A percentile compares a stretch with the other conserved stretches of the same genome.
Evolutionary conservation across 2,797 vertebrate genomes (phyloP).

Genomic region (Semaprochilodus insignis): DNA sequence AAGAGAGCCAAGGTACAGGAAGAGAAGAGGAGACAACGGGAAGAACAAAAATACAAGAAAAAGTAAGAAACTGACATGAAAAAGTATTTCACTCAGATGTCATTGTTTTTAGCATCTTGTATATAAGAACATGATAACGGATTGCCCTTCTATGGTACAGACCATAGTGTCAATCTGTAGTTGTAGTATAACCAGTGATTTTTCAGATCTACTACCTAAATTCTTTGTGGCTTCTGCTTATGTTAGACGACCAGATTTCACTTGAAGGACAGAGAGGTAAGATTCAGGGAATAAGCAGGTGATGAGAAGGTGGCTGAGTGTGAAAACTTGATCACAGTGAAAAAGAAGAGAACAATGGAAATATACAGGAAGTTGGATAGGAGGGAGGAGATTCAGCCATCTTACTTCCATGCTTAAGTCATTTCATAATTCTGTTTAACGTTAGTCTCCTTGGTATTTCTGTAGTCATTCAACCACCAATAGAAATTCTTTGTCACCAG

Average conservation of each 20-base stretch:
- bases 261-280: neutral
- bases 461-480: neutral
- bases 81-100: neutral
- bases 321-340: neutral
- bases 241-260: neutral
- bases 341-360: neutral
- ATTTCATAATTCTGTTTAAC: neutral
- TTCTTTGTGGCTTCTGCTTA: neutral
- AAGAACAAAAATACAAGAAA: slow-evolving; percentile 83
- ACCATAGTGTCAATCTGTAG: neutral
- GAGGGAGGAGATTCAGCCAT: neutral
- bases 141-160: neutral
- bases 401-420: neutral
- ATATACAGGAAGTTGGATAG: neutral
- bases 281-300: neutral
- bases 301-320: neutral
- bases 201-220: neutral
- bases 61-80: slow-evolving; percentile 75
- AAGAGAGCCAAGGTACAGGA: slow-evolving; percentile 84
- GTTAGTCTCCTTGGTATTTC: neutral
- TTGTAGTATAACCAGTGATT: neutral
- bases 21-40: slow-evolving; percentile 77
- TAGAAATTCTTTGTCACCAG: neutral
- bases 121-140: neutral
- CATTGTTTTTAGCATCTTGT: neutral